Conservation (phyloP, 2,113 vertebrate species). For the Hydrolagus affinis region DNA sequence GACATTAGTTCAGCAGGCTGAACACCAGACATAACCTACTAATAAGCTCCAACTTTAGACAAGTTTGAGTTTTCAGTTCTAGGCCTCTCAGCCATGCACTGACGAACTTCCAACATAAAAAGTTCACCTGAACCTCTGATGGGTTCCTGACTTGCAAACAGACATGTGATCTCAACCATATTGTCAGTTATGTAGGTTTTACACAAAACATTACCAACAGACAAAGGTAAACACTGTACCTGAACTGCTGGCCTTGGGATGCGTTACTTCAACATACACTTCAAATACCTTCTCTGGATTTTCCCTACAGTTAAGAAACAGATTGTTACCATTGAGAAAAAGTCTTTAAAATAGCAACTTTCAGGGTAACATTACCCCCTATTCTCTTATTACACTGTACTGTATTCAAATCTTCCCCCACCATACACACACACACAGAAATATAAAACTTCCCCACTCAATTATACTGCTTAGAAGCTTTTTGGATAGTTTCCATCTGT, state of each 20-base stretch:
- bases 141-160: neutral
- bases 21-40: neutral
- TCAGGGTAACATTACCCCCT: slow-evolving; percentile 1
- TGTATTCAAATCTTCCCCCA: neutral
- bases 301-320: slow-evolving; percentile 58
- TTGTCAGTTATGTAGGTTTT: neutral
- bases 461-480: neutral
- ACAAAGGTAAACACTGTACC: slow-evolving; percentile 56
- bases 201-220: neutral
- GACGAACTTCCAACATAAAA: neutral
- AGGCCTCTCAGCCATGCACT: neutral
- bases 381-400: neutral
- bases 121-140: neutral
- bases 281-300: slow-evolving; percentile 86
- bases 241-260: slow-evolving; percentile 54
- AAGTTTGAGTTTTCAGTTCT: neutral
- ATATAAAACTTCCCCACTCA: neutral
- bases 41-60: neutral
- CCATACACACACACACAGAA: no score
- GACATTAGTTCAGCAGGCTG: slow-evolving; percentile 4
- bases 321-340: neutral
- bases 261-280: slow-evolving; percentile 81
- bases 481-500: neutral
- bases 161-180: neutral
- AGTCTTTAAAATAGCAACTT: neutral